These are phyloP conservation scores for Menura novaehollandiae DNA, from an alignment of 2,113 vertebrate genomes.

Conservation along the genomic window DNA sequence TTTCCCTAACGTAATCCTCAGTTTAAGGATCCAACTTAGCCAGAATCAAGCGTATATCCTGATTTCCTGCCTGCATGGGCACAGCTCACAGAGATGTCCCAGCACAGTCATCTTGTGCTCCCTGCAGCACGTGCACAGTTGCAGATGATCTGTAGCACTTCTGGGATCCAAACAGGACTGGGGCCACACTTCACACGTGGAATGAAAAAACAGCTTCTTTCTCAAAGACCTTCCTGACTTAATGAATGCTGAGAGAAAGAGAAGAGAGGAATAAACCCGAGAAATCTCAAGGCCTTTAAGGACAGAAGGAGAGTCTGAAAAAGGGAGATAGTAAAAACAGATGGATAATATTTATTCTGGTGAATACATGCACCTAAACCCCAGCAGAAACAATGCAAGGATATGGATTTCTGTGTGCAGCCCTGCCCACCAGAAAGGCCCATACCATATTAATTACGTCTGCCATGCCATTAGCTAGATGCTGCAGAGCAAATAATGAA, in stretches of 20 bases:
- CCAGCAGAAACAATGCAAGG: not conserved
- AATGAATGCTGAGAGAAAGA: not conserved
- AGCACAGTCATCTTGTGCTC: not conserved
- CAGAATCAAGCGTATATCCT: not conserved
- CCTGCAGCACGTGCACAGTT: not conserved
- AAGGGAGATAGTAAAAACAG: conserved; percentile 24
- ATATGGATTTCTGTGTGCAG: not conserved
- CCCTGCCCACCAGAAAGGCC: not conserved
- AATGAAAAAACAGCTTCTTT: not conserved
- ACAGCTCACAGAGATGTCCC: not conserved
- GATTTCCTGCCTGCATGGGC: not conserved
- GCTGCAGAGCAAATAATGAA: conserved; percentile 21
- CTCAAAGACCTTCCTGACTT: not conserved
- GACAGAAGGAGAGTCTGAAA: conserved; percentile 9
- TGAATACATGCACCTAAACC: not conserved
- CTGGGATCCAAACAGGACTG: not conserved
- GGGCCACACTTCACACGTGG: not conserved
- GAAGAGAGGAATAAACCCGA: not conserved
- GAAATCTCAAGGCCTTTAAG: conserved; percentile 14
- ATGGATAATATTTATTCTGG: not conserved
- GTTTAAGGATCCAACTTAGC: not conserved
- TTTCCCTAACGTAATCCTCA: not conserved
- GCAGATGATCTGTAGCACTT: not conserved
- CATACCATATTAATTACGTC: not conserved
- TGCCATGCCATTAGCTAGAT: conserved; percentile 6